A percentile compares a stretch with the other conserved stretches of the same genome.
These are phyloP conservation scores for Oreochromis spilurus DNA, from an alignment of 2,113 vertebrate genomes.

Conservation along the genomic window DNA sequence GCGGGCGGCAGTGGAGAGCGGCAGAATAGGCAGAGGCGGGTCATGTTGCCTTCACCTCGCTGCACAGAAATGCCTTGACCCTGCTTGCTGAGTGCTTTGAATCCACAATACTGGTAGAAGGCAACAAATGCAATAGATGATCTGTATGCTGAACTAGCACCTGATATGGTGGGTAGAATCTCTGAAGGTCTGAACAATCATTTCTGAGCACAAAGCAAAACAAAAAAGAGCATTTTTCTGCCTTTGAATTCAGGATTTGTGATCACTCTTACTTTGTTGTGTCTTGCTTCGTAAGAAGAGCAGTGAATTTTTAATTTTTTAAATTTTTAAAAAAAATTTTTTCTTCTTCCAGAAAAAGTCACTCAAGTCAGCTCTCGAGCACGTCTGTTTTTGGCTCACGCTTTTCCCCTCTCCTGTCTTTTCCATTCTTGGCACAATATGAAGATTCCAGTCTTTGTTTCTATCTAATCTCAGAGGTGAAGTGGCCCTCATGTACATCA, in stretches of 20 bases:
- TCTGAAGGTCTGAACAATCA: not conserved
- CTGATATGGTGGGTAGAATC: not conserved
- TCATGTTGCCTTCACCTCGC: conserved; percentile 55
- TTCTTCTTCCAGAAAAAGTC: conserved; percentile 10
- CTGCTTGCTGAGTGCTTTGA: conserved; percentile 29
- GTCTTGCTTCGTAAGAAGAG: not conserved
- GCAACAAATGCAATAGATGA: conserved; percentile 37
- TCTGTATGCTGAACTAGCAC: conserved; percentile 24
- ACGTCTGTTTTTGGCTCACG: conserved; percentile 28
- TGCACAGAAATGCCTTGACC: conserved; percentile 52
- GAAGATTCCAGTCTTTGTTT: conserved; percentile 59
- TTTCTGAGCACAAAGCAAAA: not conserved
- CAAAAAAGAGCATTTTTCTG: not conserved
- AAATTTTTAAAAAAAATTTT: too few species aligned
- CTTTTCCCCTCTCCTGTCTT: conserved; percentile 12
- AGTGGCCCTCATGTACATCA: conserved; percentile 60
- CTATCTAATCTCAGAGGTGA: conserved; percentile 58
- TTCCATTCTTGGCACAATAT: conserved; percentile 50
- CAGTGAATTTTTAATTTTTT: not conserved
- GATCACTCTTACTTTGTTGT: not conserved
- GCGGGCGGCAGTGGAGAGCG: not conserved
- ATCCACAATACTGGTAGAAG: conserved; percentile 16
- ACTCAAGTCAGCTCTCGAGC: conserved; percentile 23
- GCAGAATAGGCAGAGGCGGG: conserved; percentile 33
- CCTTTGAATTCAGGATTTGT: not conserved